phyloP scores from a whole-genome alignment of 2,888 invertebrate genomes.

The Synergus itoensis region DNA sequence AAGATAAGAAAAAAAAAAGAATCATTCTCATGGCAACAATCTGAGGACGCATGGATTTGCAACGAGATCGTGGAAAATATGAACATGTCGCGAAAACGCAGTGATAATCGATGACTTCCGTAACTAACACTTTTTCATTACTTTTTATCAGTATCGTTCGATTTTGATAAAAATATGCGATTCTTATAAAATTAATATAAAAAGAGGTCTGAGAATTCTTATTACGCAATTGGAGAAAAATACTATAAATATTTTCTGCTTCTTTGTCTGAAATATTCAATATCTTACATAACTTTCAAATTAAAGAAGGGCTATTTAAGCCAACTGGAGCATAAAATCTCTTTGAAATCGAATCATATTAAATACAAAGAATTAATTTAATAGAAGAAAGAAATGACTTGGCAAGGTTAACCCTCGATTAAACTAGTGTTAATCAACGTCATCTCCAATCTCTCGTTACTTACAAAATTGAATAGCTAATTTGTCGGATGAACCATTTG shows the following conservation, averaged over 20 bases:
- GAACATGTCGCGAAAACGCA: constrained; percentile 49
- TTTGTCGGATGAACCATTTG: constrained; percentile 54
- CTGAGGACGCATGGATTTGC: constrained; percentile 70
- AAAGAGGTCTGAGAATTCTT: neutral
- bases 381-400: constrained; percentile 47
- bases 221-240: neutral
- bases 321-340: neutral
- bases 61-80: constrained; percentile 56
- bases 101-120: constrained; percentile 37
- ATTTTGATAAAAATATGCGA: neutral
- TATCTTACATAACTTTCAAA: neutral
- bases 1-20: constrained; percentile 69
- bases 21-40: constrained; percentile 76
- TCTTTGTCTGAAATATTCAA: neutral
- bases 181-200: neutral
- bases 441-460: constrained; percentile 54
- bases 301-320: neutral
- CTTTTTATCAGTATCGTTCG: neutral
- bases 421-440: constrained; percentile 48
- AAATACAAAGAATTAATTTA: neutral
- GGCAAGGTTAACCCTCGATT: constrained; percentile 43
- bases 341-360: neutral
- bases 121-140: neutral
- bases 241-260: neutral
- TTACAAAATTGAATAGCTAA: constrained; percentile 56